Evolutionary conservation across 2,888 invertebrate genomes (phyloP).

Genomic region (Cephonodes hylas): DNA sequence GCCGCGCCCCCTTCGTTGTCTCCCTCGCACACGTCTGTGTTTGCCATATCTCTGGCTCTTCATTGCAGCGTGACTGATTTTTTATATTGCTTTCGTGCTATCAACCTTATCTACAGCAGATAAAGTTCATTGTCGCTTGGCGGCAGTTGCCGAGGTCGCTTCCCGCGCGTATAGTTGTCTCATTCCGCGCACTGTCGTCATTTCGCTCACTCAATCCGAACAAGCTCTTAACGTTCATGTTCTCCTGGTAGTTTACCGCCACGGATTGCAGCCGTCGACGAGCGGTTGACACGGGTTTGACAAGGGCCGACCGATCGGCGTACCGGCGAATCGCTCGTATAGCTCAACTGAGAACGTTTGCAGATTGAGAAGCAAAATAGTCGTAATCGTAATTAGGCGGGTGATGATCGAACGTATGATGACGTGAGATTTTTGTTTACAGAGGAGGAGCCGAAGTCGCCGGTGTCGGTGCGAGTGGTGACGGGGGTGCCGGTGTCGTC

Average conservation of each 20-base stretch:
- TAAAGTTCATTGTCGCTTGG: conserved; percentile 43
- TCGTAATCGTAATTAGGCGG: conserved; percentile 3
- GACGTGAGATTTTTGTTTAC: conserved; percentile 53
- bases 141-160: conserved; percentile 27
- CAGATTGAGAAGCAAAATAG: not conserved
- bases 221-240: conserved; percentile 52
- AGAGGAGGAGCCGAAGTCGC: conserved; percentile 77
- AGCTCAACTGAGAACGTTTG: not conserved
- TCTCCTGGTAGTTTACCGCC: conserved; percentile 79
- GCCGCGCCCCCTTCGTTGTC: conserved; percentile 58
- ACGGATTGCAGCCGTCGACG: conserved; percentile 77
- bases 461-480: conserved; percentile 67
- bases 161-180: conserved; percentile 36
- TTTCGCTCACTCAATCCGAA: conserved; percentile 41
- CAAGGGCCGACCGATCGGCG: conserved; percentile 62
- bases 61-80: conserved; percentile 60
- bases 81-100: conserved; percentile 19
- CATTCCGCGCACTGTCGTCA: conserved; percentile 40
- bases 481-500: conserved; percentile 60
- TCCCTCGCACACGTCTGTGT: conserved; percentile 40
- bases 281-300: conserved; percentile 73
- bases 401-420: conserved; percentile 20
- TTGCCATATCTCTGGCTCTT: conserved; percentile 47
- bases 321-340: not conserved
- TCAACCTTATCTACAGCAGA: conserved; percentile 31